Conservation (phyloP, 2,888 invertebrate genomes). For the Sesamia inferens region DNA sequence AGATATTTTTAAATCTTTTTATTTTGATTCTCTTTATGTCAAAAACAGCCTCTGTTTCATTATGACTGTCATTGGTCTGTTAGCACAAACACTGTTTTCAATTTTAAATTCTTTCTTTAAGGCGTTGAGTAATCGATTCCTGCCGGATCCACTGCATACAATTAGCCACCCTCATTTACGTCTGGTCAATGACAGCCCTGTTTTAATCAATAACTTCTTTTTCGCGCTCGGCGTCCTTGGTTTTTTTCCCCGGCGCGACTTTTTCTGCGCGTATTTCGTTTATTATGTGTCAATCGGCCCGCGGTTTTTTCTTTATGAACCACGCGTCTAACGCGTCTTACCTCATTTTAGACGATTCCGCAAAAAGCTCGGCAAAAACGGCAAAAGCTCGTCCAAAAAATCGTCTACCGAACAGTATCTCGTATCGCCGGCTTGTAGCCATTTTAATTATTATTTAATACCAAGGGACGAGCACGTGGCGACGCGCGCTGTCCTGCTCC, state of each 20-base stretch:
- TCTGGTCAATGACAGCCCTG: constrained; percentile 90
- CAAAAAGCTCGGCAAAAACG: constrained; percentile 88
- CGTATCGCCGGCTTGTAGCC: constrained; percentile 89
- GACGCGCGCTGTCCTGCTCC: constrained; percentile 78
- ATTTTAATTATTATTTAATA: constrained; percentile 91
- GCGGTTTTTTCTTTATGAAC: constrained; percentile 74
- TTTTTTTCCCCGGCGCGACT: constrained; percentile 89
- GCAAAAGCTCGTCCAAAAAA: constrained; percentile 88
- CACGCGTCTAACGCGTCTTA: constrained; percentile 73
- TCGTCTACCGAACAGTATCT: constrained; percentile 88
- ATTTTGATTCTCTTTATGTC: constrained; percentile 34
- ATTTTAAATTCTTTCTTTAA: constrained; percentile 70
- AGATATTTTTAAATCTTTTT: not conserved
- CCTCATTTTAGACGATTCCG: constrained; percentile 82
- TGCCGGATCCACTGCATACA: constrained; percentile 84
- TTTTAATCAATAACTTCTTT: constrained; percentile 90
- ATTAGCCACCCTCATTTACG: constrained; percentile 89
- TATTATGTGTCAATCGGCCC: constrained; percentile 86
- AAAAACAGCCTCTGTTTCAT: constrained; percentile 40
- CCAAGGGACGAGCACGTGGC: constrained; percentile 90
- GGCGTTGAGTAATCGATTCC: constrained; percentile 77
- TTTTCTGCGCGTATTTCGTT: constrained; percentile 88
- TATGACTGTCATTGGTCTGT: constrained; percentile 46
- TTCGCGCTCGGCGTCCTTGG: constrained; percentile 88
- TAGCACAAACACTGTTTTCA: constrained; percentile 63